Evolutionary conservation across 2,888 invertebrate genomes (phyloP), one percentile per base, ranked within the genome.

Genomic region (Ornithoptera alexandrae): DNA sequence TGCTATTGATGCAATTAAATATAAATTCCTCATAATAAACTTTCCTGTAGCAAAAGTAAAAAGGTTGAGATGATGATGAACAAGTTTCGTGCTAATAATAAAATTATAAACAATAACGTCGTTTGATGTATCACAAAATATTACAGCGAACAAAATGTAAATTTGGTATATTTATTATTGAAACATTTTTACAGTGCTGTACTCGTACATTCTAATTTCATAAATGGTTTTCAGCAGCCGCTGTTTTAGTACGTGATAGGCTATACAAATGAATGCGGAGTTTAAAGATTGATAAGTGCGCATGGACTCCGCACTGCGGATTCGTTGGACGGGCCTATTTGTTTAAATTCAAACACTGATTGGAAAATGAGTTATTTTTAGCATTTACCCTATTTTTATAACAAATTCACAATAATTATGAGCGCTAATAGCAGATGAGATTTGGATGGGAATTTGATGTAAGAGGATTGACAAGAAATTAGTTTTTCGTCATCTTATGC

Each of bases 321-420:
- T 65, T 22, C 64, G 71, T 50, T 46, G 18, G n/a, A 53, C 62
- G 57, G 15, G 50, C 62, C 58, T 67, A 72, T 71, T 70, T 72
- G 59, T 69, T 64, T 56, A 66, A 62, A 22, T 62, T 63, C 60
- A 39, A 65, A 68, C 65, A 57, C 50, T 22, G 24, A 72, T 75
- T 79, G 75, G 74, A 68, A 75, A 76, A 76, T 76, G 75, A 72
- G 71, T 72, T 72, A 73, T 74, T 74, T 78, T 74, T 74, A 69
- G 5, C 74, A 76, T 15, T 18, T 50, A 17, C 1, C 18, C 18
- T 17, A 15, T 17, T 50, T 18, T 50, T 18, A 17, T 50, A 50
- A 50, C 18, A 5, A 50, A 17, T 50, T 4, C 5, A 50, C 50
- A 39, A 39, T 7, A 7, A 6, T 39, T 39, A 39, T 39, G 39